Evolutionary conservation across 2,113 vertebrate genomes (phyloP), one percentile per base, ranked within the genome.

Genomic region (Trinectes maculatus): DNA sequence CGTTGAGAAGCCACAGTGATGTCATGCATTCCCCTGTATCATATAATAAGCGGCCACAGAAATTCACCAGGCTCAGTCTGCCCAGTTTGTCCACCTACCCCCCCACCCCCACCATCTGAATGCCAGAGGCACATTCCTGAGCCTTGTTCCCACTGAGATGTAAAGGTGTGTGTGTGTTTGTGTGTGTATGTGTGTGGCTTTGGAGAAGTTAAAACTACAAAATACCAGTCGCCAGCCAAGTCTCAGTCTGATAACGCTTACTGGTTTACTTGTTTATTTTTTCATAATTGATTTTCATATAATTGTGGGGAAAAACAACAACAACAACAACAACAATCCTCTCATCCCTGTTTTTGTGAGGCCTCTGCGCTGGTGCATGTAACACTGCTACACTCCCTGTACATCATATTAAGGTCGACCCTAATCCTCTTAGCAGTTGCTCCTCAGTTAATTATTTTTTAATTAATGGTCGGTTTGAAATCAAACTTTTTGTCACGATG

Each of bases 41-140:
- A 22, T 26, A 28, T 62, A 62, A n/a, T 53, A 71, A 60, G 24
- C 8, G 22, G 29, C 42, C 15, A 42, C 43, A 11, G 29, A 24
- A 51, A 74, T 42, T 25, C 18, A 42, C 5, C 8, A 46, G 48
- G 34, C 44, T 51, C 29, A 6, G 36, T 77, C 21, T 55, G 4
- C 48, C 60, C 22, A 36, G 7, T 75, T 22, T 36, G 10, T 57
- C 57, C 25, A 31, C 40, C 22, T n/a, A n/a, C n/a, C 42, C 55
- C 48, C 37, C 26, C 61, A 53, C 48, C 37, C 26, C 61, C 49
- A 29, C 56, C 47, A 66, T 61, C 70, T 80, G 84, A 75, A 65
- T 57, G 52, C 77, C 74, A 47, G 81, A 71, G 70, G 70, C 55
- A 21, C 85, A 90, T 86, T 86, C 85, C 83, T 77, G 8, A 62